phyloP scores from a whole-genome alignment of 2,888 invertebrate species.

The Archips xylosteana region DNA sequence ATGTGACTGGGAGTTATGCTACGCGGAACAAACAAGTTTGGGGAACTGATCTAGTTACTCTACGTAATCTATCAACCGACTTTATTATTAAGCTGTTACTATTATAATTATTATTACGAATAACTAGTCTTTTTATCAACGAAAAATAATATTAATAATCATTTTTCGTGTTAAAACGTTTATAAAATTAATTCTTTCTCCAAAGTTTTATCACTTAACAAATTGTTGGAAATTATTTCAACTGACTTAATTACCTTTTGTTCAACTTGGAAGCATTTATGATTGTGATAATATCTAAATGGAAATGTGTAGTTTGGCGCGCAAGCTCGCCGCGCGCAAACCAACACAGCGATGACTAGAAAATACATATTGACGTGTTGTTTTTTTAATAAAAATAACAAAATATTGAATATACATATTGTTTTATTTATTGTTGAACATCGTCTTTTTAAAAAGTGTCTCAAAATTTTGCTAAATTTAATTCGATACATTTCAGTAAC shows the following conservation, averaged over 20 bases:
- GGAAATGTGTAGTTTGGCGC: slow-evolving; percentile 42
- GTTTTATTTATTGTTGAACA: slow-evolving; percentile 66
- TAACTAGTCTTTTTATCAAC: slow-evolving; percentile 57
- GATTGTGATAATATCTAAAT: slow-evolving; percentile 58
- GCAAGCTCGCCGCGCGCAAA: slow-evolving; percentile 36
- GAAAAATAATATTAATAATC: slow-evolving; percentile 52
- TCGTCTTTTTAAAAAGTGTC: slow-evolving; percentile 14
- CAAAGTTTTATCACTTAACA: not conserved
- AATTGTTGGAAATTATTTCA: not conserved
- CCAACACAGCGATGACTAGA: slow-evolving; percentile 76
- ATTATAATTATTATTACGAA: slow-evolving; percentile 47
- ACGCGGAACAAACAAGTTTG: too few species aligned
- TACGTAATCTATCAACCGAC: not conserved
- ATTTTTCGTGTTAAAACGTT: slow-evolving; percentile 48
- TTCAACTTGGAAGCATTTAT: slow-evolving; percentile 47
- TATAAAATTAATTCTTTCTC: slow-evolving; percentile 46
- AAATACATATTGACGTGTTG: slow-evolving; percentile 82
- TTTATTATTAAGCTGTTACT: slow-evolving; percentile 31
- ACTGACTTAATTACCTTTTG: not conserved
- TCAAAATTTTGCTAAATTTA: slow-evolving; percentile 18
- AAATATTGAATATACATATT: slow-evolving; percentile 77
- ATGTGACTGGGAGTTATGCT: too few species aligned
- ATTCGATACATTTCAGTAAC: slow-evolving; percentile 21
- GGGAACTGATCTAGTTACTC: too few species aligned
- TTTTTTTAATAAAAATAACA: slow-evolving; percentile 79